Conservation (phyloP, 2,888 invertebrate genomes). For the Pheosia gnoma region DNA sequence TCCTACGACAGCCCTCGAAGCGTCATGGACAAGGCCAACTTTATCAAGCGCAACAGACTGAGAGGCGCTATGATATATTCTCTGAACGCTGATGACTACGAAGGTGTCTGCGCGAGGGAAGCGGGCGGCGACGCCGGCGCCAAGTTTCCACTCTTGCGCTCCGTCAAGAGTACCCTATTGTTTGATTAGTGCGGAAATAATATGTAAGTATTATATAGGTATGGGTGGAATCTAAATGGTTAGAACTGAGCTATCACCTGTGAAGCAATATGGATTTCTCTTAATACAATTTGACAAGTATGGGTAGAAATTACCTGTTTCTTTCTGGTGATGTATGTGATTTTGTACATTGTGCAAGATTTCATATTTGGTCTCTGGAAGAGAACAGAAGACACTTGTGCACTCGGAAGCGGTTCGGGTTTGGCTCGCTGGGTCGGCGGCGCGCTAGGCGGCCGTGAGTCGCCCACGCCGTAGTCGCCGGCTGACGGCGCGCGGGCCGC, state of each 20-base stretch:
- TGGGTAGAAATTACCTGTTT: slow-evolving; percentile 62
- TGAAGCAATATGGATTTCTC: slow-evolving; percentile 11
- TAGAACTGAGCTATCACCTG: slow-evolving; percentile 12
- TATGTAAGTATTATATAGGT: too few relatives aligned
- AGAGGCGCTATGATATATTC: slow-evolving; percentile 94
- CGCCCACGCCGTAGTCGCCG: slow-evolving; percentile 27
- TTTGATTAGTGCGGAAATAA: not conserved
- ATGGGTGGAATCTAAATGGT: too few relatives aligned
- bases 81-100: slow-evolving; percentile 91
- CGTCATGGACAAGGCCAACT: slow-evolving; percentile 87
- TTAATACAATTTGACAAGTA: slow-evolving; percentile 9
- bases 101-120: slow-evolving; percentile 77
- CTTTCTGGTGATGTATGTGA: slow-evolving; percentile 75
- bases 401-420: slow-evolving; percentile 21
- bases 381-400: slow-evolving; percentile 21
- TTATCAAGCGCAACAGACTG: slow-evolving; percentile 85
- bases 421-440: slow-evolving; percentile 26
- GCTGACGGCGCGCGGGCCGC: slow-evolving; percentile 20
- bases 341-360: slow-evolving; percentile 78
- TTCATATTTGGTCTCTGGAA: slow-evolving; percentile 56
- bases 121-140: slow-evolving; percentile 17
- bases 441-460: slow-evolving; percentile 15
- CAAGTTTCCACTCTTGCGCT: slow-evolving; percentile 51
- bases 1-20: slow-evolving; percentile 91
- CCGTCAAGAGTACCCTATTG: slow-evolving; percentile 51